Conservation (phyloP, 2,888 invertebrate genomes). For the Epirrhoe alternata region DNA sequence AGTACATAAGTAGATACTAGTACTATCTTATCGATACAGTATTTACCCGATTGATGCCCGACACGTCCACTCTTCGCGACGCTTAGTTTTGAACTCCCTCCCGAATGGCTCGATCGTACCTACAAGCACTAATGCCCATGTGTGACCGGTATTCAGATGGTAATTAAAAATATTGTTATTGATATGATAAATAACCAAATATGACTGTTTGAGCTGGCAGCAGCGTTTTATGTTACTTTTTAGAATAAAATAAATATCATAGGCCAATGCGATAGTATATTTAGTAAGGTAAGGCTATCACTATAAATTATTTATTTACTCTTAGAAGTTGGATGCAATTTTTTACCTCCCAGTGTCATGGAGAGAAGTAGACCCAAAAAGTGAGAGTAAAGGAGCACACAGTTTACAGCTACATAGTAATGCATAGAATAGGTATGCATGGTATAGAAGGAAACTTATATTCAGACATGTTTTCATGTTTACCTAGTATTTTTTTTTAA, state of each 20-base stretch:
- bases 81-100: conserved; percentile 24
- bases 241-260: not conserved
- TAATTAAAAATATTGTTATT: conserved; percentile 12
- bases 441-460: too few species aligned
- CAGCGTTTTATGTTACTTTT: not conserved
- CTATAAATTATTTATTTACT: not conserved
- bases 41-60: conserved; percentile 25
- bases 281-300: not conserved
- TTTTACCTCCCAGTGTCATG: too few species aligned
- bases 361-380: too few species aligned
- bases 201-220: not conserved
- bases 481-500: too few species aligned
- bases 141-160: conserved; percentile 12
- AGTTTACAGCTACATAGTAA: too few species aligned
- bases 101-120: conserved; percentile 8
- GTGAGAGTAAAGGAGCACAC: too few species aligned
- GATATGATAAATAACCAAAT: not conserved
- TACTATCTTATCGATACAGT: conserved; percentile 40
- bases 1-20: conserved; percentile 44
- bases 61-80: conserved; percentile 31
- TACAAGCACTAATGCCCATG: conserved; percentile 13
- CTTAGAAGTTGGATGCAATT: not conserved
- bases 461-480: too few species aligned
- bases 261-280: not conserved
- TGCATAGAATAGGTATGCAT: too few species aligned